Conservation (phyloP, 2,113 vertebrate species). For the Triplophysa dalaica region DNA sequence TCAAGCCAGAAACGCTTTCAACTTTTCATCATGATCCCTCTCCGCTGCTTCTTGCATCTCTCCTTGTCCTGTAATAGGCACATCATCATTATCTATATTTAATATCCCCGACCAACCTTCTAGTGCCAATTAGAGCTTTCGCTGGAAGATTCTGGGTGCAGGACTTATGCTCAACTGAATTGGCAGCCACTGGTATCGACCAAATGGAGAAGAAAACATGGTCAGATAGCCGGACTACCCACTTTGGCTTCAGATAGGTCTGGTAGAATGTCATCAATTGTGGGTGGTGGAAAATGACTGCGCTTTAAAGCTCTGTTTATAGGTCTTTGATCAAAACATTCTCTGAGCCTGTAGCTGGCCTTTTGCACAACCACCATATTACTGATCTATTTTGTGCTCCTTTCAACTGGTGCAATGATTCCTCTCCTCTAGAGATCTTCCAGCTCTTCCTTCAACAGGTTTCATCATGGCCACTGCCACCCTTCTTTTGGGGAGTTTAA, state of each 20-base stretch:
- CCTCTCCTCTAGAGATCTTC: constrained; percentile 4
- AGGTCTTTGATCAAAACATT: constrained; percentile 44
- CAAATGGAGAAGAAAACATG: background rate
- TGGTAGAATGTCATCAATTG: constrained; percentile 44
- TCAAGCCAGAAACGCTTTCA: constrained; percentile 14
- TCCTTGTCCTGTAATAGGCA: constrained; percentile 38
- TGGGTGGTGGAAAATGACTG: constrained; percentile 41
- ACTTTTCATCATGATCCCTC: constrained; percentile 35
- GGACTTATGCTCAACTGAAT: constrained; percentile 29
- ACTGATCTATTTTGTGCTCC: constrained; percentile 46
- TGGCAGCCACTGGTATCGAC: constrained; percentile 40
- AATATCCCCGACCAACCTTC: constrained; percentile 25
- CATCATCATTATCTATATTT: background rate
- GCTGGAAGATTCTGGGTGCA: constrained; percentile 45
- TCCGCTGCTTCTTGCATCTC: constrained; percentile 5
- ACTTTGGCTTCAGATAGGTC: constrained; percentile 44
- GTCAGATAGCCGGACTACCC: background rate
- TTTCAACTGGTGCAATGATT: constrained; percentile 39
- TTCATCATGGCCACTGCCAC: constrained; percentile 33
- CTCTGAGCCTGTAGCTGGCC: constrained; percentile 26
- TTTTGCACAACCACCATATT: constrained; percentile 41
- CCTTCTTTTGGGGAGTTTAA: constrained; percentile 37
- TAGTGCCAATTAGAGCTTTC: constrained; percentile 32
- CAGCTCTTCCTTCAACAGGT: constrained; percentile 25
- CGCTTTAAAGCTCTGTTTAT: constrained; percentile 46